phyloP scores from a whole-genome alignment of 2,888 invertebrate species.

The Sturmia bella region DNA sequence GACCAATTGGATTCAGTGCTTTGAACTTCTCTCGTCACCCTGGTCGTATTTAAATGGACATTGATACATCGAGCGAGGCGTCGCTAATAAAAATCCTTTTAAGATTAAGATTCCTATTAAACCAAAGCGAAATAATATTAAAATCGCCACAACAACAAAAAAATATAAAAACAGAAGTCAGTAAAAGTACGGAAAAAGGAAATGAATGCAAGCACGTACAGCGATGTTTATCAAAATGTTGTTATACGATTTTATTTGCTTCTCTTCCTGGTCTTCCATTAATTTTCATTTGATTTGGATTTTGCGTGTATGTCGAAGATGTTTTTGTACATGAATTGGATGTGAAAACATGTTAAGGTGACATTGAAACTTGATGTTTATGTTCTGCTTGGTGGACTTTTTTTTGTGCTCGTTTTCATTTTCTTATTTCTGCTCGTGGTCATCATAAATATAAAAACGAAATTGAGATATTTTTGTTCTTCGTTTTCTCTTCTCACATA shows the following conservation, averaged over 20 bases:
- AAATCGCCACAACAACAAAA: too few species aligned
- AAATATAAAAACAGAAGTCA: conserved; percentile 35
- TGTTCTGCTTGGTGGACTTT: conserved; percentile 1
- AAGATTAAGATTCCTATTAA: conserved; percentile 72
- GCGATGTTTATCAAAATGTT: conserved; percentile 65
- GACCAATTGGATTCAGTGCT: not conserved
- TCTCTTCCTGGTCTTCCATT: conserved; percentile 39
- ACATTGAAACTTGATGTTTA: conserved; percentile 54
- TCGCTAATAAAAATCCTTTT: conserved; percentile 76
- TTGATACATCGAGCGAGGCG: conserved; percentile 60
- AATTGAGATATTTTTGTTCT: conserved; percentile 42
- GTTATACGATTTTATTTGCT: conserved; percentile 45
- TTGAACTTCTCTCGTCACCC: conserved; percentile 2
- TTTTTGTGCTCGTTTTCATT: not conserved
- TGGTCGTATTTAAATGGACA: conserved; percentile 37
- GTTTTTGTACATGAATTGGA: conserved; percentile 30
- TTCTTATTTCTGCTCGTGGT: conserved; percentile 20
- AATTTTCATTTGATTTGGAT: conserved; percentile 62
- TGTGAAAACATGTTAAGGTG: conserved; percentile 57
- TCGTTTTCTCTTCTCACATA: too few species aligned
- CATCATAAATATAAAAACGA: conserved; percentile 58
- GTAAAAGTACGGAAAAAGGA: conserved; percentile 57
- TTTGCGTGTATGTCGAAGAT: conserved; percentile 33
- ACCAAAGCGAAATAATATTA: conserved; percentile 65
- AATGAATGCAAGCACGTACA: conserved; percentile 67